These are phyloP conservation scores for Haemorhous mexicanus DNA, from an alignment of 2,113 vertebrate genomes.

Conservation along the genomic window DNA sequence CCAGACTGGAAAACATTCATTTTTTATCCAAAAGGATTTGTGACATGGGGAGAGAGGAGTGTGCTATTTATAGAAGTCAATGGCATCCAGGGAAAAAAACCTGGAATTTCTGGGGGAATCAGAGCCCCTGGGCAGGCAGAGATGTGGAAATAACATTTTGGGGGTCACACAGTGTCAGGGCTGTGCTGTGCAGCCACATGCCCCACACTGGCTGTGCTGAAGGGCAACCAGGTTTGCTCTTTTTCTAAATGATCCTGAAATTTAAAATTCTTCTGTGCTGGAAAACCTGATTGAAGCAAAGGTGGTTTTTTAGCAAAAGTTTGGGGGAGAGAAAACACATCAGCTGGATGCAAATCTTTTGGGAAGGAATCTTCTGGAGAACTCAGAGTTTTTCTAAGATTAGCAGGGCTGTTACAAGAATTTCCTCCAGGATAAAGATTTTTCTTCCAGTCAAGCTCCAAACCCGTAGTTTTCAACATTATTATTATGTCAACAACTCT, in stretches of 20 bases:
- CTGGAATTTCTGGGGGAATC: background rate
- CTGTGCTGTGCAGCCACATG: background rate
- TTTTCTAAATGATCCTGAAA: background rate
- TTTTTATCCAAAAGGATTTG: background rate
- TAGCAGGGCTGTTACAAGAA: background rate
- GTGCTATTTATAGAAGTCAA: background rate
- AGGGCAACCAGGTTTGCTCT: fast-evolving
- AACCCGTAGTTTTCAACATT: background rate
- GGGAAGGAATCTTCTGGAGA: background rate
- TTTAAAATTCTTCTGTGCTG: background rate
- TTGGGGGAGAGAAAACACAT: background rate
- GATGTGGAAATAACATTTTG: background rate
- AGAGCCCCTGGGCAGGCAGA: background rate
- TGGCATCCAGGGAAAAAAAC: background rate
- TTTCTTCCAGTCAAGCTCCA: background rate
- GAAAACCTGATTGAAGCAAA: background rate
- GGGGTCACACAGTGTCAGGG: background rate
- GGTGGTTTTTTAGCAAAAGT: background rate
- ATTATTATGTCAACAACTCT: background rate
- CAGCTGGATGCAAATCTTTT: background rate
- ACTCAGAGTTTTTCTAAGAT: background rate
- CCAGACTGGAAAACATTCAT: background rate
- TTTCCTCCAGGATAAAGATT: background rate
- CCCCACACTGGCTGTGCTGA: fast-evolving
- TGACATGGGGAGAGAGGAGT: background rate